A percentile compares a stretch with the other conserved stretches of the same genome.
These are phyloP conservation scores for Ophioderma brevispina DNA, from an alignment of 35 echinoderm and acorn worm genomes.

Conservation along the genomic window DNA sequence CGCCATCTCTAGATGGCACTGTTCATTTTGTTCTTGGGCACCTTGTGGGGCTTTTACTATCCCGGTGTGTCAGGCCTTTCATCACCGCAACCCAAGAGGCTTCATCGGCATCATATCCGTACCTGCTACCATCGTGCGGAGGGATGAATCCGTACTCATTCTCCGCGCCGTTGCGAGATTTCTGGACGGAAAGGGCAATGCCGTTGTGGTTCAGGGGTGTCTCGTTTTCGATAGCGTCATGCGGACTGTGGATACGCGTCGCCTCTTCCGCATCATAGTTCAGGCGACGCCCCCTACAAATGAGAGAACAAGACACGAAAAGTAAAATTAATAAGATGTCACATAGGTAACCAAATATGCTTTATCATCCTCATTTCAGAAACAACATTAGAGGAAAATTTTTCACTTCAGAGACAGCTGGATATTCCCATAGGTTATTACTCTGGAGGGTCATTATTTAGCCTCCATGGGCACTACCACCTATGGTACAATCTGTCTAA, in stretches of 20 bases:
- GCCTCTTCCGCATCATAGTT: conserved; percentile 72
- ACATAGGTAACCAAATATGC: too few species aligned
- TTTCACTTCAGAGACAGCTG: too few species aligned
- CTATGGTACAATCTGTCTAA: too few species aligned
- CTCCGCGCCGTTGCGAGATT: conserved; percentile 22
- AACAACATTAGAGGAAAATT: too few species aligned
- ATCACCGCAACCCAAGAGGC: conserved; percentile 29
- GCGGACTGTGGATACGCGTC: conserved; percentile 39
- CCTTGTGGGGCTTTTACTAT: not conserved
- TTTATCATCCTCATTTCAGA: too few species aligned
- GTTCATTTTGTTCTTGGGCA: not conserved
- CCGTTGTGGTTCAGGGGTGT: conserved; percentile 33
- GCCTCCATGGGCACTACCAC: too few species aligned
- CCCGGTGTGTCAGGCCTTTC: conserved; percentile 31
- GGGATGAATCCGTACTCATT: conserved; percentile 83
- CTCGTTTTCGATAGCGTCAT: conserved; percentile 51
- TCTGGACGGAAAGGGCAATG: conserved; percentile 39
- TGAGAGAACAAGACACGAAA: too few species aligned
- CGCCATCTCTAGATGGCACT: not conserved
- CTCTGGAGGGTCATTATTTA: too few species aligned
- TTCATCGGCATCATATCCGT: conserved; percentile 18
- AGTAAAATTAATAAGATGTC: too few species aligned
- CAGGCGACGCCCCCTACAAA: conserved; percentile 13
- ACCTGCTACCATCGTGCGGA: conserved; percentile 83
- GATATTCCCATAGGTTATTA: too few species aligned